Base-by-base conservation (phyloP, 1,140 invertebrate species). In the Lordiphosa stackelbergi region DNA sequence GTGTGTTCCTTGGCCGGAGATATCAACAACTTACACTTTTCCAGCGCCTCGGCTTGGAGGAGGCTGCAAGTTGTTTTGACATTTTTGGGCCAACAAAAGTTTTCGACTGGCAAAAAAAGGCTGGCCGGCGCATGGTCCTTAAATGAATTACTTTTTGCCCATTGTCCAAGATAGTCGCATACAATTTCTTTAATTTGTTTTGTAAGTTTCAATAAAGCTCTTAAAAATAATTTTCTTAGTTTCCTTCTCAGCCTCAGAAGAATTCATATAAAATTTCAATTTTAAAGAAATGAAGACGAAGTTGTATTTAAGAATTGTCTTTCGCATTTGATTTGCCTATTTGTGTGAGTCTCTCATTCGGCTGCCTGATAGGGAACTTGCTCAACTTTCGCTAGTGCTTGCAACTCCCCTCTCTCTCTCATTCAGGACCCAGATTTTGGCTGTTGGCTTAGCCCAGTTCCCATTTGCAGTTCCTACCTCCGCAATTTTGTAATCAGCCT, bases 21-120 rank as follows among this genome's bases (percentile, higher is more conserved):
- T 71, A 79, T 61, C 62, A 68, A 71, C 62, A 79, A 79, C 75
- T 83, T 79, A 74, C 74, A 81, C 70, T 79, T 79, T 81, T 66
- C 56, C 52, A 58, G 51, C 28, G 28, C 38, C n/a, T 41, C 24
- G 16, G 38, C 52, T 62, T 22, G 6, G 34, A 42, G 41, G 51
- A 60, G 41, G 56, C 64, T 66, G 53, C 58, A 71, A 77, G 68
- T 83, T 81, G 77, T 81, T 83, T 83, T 81, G 77, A 81, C 77
- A 81, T 68, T 77, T 81, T 73, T 77, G 53, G 69, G 53, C 58
- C 64, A 75, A 53, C 47, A 49, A 57, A 81, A 77, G 56, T 71
- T 64, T 69, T 53, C 55, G 45, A 49, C 11, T 35, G 34, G 35
- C 42, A 36, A 52, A 53, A 45, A 12, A 35, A 42, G 31, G 41